These are phyloP conservation scores for Dipodomys merriami DNA, from an alignment of 2,113 vertebrate genomes.

Conservation along the genomic window DNA sequence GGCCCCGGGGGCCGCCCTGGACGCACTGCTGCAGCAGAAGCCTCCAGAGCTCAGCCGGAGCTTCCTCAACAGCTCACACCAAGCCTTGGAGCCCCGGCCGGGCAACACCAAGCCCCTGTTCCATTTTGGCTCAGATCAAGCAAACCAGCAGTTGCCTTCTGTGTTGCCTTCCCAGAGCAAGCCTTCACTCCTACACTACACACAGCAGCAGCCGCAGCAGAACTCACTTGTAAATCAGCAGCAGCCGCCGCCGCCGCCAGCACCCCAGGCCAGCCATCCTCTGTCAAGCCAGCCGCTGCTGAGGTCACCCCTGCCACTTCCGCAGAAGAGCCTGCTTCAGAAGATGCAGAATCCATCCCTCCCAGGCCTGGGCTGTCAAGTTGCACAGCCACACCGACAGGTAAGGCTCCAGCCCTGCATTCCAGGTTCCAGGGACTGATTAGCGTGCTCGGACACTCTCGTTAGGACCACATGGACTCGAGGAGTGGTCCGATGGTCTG, in stretches of 20 bases:
- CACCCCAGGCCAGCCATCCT: slow-evolving; percentile 84
- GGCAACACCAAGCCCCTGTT: slow-evolving; percentile 93
- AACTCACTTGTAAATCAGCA: slow-evolving; percentile 83
- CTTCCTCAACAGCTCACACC: slow-evolving; percentile 83
- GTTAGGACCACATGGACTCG: too few relatives aligned
- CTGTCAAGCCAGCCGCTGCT: slow-evolving; percentile 90
- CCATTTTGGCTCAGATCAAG: slow-evolving; percentile 94
- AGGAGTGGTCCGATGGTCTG: too few relatives aligned
- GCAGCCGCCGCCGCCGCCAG: slow-evolving; percentile 80
- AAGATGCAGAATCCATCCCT: slow-evolving; percentile 88
- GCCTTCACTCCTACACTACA: slow-evolving; percentile 87
- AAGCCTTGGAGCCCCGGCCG: slow-evolving; percentile 85
- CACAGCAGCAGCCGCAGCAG: slow-evolving; percentile 83
- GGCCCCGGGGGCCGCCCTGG: slow-evolving; percentile 87
- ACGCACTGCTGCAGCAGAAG: slow-evolving; percentile 90
- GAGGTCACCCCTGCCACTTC: slow-evolving; percentile 87
- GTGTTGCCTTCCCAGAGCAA: slow-evolving; percentile 91
- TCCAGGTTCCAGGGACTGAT: neutral
- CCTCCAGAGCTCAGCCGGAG: slow-evolving; percentile 87
- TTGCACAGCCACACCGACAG: slow-evolving; percentile 91
- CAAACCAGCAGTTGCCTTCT: slow-evolving; percentile 89
- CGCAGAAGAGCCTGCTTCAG: slow-evolving; percentile 90
- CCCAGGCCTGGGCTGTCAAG: slow-evolving; percentile 90
- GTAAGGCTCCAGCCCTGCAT: slow-evolving; percentile 84
- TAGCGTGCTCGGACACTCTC: neutral